Base-by-base conservation (phyloP, 1,140 invertebrate species). In the Drosophila virilis region DNA sequence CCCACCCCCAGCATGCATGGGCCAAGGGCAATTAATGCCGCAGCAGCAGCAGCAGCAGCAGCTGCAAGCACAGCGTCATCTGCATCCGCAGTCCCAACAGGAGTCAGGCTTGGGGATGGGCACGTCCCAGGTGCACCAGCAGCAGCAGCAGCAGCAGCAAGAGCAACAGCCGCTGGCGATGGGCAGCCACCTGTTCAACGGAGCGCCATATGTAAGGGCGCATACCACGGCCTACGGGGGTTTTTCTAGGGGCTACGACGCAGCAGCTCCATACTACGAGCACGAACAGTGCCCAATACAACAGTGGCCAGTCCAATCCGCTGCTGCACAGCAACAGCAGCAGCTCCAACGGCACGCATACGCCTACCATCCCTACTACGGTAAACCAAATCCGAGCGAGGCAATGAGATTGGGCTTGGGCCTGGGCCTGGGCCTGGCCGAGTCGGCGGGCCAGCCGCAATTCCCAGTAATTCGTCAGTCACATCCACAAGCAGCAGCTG, bases 1-100 rank as follows among this genome's bases (percentile, higher is more conserved):
- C 8, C 97, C 97, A 1, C 97, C 97, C 28, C 96, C 96, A 57
- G 74, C 78, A 15, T 86, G 93, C 75, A 91, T 57, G 83, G 68
- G 92, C 69, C 90, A 94, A 90, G 68, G 93, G 46, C 92, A 94
- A 33, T 43, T 78, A 64, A 61, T 79, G 70, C 38, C 91, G 90
- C 77, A 73, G 46, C 73, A 72, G 48, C 75, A 75, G 59, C n/a
- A n/a, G n/a, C 22, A 22, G 61, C 69, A 77, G 54, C 77, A 79
- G 38, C 68, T 73, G 40, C 71, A 57, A 52, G 42, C 75, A 38
- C 46, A 64, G 17, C 42, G 54, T 8, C 71, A 74, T 48, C 54
- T 67, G 42, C 74, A 76, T 45, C 45, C 71, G 17, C 73, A 76
- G 71, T 70, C 73, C 43, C 66, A 66, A 48, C 67, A 35, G 62